Conservation (phyloP, 2,113 vertebrate genomes). For the Vulpes vulpes region DNA sequence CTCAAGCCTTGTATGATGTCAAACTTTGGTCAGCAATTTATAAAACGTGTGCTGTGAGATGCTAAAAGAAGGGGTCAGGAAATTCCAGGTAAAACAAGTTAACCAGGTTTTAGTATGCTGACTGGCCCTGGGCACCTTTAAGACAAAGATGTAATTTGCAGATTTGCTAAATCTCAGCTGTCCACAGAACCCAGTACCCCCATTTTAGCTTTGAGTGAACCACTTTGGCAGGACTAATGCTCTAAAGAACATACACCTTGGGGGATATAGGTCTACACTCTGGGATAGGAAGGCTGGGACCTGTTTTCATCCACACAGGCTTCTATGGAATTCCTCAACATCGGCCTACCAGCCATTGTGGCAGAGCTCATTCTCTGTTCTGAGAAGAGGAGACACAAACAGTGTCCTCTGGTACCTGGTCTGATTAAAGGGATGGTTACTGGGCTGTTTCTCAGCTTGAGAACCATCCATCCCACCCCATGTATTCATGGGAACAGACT, state of each 20-base stretch:
- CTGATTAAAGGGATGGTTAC: not conserved
- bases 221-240: not conserved
- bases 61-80: not conserved
- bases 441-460: not conserved
- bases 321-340: not conserved
- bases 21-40: not conserved
- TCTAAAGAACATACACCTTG: not conserved
- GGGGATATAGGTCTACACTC: not conserved
- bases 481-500: not conserved
- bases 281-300: not conserved
- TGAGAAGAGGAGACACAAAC: not conserved
- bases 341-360: not conserved
- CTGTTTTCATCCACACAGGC: not conserved
- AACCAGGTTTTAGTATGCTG: not conserved
- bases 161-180: conserved; percentile 5
- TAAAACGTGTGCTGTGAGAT: not conserved
- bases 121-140: not conserved
- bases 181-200: not conserved
- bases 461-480: not conserved
- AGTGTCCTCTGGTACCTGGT: not conserved
- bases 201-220: not conserved
- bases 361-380: not conserved
- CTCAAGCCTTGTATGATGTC: not conserved
- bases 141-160: not conserved
- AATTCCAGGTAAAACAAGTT: not conserved